Evolutionary conservation across 2,888 invertebrate species (phyloP), one percentile per base, ranked within the genome.

Genomic region (Pilophorus perplexus): DNA sequence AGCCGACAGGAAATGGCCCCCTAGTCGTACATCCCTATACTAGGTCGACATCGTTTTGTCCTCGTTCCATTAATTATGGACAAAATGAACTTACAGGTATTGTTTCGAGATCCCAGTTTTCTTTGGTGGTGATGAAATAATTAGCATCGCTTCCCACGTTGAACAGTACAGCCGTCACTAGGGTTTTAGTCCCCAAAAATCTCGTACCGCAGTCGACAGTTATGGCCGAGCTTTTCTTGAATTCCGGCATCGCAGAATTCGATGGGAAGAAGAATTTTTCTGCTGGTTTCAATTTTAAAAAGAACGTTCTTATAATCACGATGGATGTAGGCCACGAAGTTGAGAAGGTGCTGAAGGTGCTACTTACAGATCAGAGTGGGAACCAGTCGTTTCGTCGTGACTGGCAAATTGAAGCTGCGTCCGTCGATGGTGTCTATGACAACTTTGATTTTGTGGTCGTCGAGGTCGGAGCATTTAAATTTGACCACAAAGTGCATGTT

Each of bases 71-170:
- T n/a, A n/a, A n/a, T n/a, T n/a, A n/a, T n/a, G n/a, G n/a, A n/a
- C n/a, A n/a, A n/a, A n/a, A n/a, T n/a, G n/a, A 23, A 27, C 65
- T 66, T 52, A 68, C 68, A 18, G 66, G 55, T 20, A 66, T 66
- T 16, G 12, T 18, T 2, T 16, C n/a, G n/a, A 44, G 46, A 27
- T 68, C 33, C 68, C 68, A 68, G 3, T 66, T n/a, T 4, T 10
- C 12, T 20, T 68, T 66, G 8, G 68, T 62, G 25, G 44, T 46
- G n/a, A 68, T 62, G 46, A 60, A 62, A 52, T 67, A 68, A 16
- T 38, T 68, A 1, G 66, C 66, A 5, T 27, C 54, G n/a, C 60
- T 50, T 16, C 68, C 68, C 8, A 60, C 38, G 37, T 68, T 68
- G 44, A 16, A 20, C 16, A 68, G 8, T 3, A n/a, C 23, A 6